Evolutionary conservation across 2,113 vertebrate genomes (phyloP), one percentile per base, ranked within the genome.

Genomic region (Oryzias melastigma): DNA sequence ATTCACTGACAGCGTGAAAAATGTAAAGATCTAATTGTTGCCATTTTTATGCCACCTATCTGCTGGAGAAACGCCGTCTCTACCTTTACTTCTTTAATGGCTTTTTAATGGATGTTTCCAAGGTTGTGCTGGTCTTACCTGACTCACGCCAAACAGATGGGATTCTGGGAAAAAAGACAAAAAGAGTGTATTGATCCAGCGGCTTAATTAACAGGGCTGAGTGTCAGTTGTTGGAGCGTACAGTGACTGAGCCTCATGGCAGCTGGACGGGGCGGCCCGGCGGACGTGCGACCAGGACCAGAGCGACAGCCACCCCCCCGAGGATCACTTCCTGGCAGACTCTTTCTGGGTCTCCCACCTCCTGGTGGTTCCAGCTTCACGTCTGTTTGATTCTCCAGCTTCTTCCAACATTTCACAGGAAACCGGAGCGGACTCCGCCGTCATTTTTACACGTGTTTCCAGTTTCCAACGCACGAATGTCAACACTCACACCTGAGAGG

Each of bases 181-280:
- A 87, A 77, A 85, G 84, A 53, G 68, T 58, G 61, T 80, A 89
- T 89, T 76, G 85, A 90, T 89, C 87, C 78, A 67, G 78, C 57
- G 77, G 84, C 68, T 85, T 87, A 87, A 90, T 90, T 88, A 88
- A 86, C 81, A 78, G 79, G 78, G 76, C 77, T 62, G 60, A 76
- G 77, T 77, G 61, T 82, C 75, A 75, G 74, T 49, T 55, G 61
- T 75, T 64, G 47, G 76, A 66, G 71, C 29, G 22, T 52, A 65
- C 24, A 51, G 72, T 22, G 64, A 71, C 57, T 69, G 73, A 65
- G 71, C 72, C 73, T 69, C 77, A 65, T 44, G 62, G 65, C 77
- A 48, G 62, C 69, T 70, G 74, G 52, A 51, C 10, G 55, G 69
- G 80, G 63, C 46, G 0, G 16, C 27, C 52, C 48, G 44, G 52